phyloP scores from a whole-genome alignment of 37 sponge, comb jelly and placozoan genomes.

The Spongia lamella region DNA sequence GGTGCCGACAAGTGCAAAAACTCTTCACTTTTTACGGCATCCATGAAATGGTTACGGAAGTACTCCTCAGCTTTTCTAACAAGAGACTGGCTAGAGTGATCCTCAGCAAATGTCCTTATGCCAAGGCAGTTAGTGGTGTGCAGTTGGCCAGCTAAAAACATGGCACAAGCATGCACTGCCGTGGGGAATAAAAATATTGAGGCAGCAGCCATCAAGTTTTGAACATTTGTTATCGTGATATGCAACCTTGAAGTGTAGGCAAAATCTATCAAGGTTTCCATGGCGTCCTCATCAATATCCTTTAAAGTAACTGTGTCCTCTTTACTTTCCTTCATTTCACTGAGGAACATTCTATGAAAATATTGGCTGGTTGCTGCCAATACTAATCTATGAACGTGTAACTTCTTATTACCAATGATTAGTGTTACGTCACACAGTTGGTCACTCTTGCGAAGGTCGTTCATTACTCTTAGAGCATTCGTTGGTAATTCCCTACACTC shows the following conservation, averaged over 20 bases:
- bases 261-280: slow-evolving; percentile 80
- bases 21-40: slow-evolving; percentile 81
- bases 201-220: slow-evolving; percentile 86
- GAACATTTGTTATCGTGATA: slow-evolving; percentile 81
- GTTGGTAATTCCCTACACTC: slow-evolving; percentile 43
- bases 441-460: slow-evolving; percentile 66
- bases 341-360: slow-evolving; percentile 74
- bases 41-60: slow-evolving; percentile 82
- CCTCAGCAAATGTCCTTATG: slow-evolving; percentile 77
- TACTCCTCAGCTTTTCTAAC: slow-evolving; percentile 53
- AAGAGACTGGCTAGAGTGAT: slow-evolving; percentile 53
- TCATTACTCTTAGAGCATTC: slow-evolving; percentile 56
- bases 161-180: slow-evolving; percentile 82
- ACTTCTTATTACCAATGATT: slow-evolving; percentile 57
- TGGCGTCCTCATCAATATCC: slow-evolving; percentile 84
- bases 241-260: slow-evolving; percentile 87
- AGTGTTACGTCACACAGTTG: slow-evolving; percentile 89
- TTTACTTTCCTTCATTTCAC: slow-evolving; percentile 84
- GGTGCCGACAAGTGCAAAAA: slow-evolving; percentile 54
- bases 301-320: slow-evolving; percentile 68
- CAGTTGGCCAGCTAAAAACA: slow-evolving; percentile 80
- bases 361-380: slow-evolving; percentile 79
- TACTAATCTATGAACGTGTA: slow-evolving; percentile 80
- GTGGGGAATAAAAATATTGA: slow-evolving; percentile 81
- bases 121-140: slow-evolving; percentile 92